Base-by-base conservation (phyloP, 2,888 invertebrate genomes). In the Pseudanteris insignis region DNA sequence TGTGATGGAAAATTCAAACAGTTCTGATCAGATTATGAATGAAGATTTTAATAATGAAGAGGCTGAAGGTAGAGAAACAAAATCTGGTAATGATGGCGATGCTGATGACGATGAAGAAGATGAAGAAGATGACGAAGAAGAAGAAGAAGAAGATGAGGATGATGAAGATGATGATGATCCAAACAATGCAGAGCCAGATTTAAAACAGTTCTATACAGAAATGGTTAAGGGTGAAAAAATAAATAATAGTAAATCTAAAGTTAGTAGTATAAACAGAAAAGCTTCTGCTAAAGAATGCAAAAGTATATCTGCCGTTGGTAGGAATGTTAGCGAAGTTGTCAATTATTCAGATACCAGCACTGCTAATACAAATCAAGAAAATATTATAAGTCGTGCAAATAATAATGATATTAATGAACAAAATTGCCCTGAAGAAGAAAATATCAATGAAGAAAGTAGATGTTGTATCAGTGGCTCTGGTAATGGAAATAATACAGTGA, bases 141-240 rank as follows among this genome's bases (percentile, higher is more conserved):
- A 80, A 15, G 82, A 81, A 9, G 81, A 79, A 8, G 79, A 77
- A 5, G 80, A 78, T 9, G 75, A 73, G 5, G 76, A 75, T 13
- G 77, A 76, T 8, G 78, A 77, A 1, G 77, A 76, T 9, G 74
- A 77, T n/a, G 75, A 76, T 5, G 76, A 77, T 30, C 68, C 69
- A 2, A 61, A 61, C 15, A 72, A 65, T 44, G 69, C 70, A 11
- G 76, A 74, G 29, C 68, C 79, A 1, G 74, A 77, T 61, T 69
- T 80, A 34, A 76, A 79, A 21, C 77, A 79, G 55, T 80, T 80
- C 65, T 80, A 80, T 38, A 76, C 76, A 0, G 78, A 80, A 46
- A 76, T 79, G 69, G 73, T 74, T 2, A 76, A 78, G 29, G 74
- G 71, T 2, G 66, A 65, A 3, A 67, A 65, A 29, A 44, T 64